Percentiles rank a stretch among this genome's conserved stretches.
phyloP scores from a whole-genome alignment of 1,140 invertebrate genomes.

The Drosophila ercepeae region DNA sequence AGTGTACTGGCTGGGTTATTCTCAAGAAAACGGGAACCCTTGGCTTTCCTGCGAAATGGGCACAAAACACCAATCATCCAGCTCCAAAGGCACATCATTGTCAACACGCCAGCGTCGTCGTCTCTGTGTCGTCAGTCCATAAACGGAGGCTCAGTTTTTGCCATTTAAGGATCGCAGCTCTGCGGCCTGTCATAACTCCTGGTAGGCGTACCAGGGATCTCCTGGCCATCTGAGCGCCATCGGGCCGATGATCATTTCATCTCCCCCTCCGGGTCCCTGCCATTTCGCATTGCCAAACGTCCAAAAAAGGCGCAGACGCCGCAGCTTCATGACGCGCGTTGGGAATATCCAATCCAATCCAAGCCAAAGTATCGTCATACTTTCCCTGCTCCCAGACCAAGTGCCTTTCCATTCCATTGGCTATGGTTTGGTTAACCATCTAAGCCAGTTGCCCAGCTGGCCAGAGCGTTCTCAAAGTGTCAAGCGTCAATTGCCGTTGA shows the following conservation, averaged over 20 bases:
- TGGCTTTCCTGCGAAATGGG: constrained; percentile 67
- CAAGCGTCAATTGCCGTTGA: constrained; percentile 78
- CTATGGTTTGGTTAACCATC: neutral
- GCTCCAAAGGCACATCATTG: constrained; percentile 56
- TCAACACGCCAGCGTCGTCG: constrained; percentile 65
- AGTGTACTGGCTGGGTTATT: constrained; percentile 16
- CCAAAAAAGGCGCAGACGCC: constrained; percentile 76
- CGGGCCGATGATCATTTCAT: constrained; percentile 30
- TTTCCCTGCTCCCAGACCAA: constrained; percentile 48
- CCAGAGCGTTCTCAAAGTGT: constrained; percentile 57
- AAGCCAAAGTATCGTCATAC: constrained; percentile 50
- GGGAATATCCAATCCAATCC: constrained; percentile 61
- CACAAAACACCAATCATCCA: constrained; percentile 74
- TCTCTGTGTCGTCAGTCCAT: constrained; percentile 69
- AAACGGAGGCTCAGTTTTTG: constrained; percentile 63
- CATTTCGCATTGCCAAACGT: constrained; percentile 41
- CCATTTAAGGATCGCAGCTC: constrained; percentile 64
- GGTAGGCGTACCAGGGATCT: constrained; percentile 55
- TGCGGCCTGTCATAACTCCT: constrained; percentile 74
- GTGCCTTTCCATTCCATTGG: constrained; percentile 12
- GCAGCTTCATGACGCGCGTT: constrained; percentile 77
- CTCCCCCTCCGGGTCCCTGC: constrained; percentile 14
- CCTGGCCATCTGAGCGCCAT: constrained; percentile 48
- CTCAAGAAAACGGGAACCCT: constrained; percentile 51
- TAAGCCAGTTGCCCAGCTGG: constrained; percentile 10